Evolutionary conservation across 1,140 invertebrate species (phyloP).

Genomic region (Ips typographus): DNA sequence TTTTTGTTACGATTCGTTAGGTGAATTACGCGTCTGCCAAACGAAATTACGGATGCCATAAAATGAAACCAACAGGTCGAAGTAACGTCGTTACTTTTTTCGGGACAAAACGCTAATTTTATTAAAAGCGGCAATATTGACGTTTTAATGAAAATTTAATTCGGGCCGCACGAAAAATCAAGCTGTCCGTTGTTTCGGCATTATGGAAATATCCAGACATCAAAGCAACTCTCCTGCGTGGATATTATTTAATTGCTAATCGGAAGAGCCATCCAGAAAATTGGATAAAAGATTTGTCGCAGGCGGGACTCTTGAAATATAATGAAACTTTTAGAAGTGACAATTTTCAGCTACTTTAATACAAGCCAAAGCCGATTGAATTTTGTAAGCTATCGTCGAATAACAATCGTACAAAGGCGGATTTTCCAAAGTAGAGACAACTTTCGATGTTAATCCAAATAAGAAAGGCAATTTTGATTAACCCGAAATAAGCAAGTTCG

Average conservation of each 20-base stretch:
- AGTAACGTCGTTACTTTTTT: constrained; percentile 17
- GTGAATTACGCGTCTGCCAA: constrained; percentile 5
- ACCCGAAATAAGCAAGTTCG: constrained; percentile 18
- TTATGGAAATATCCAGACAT: constrained; percentile 20
- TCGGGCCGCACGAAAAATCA: constrained; percentile 19
- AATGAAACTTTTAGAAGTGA: constrained; percentile 23
- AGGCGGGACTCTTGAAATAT: constrained; percentile 20
- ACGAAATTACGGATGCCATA: constrained; percentile 14
- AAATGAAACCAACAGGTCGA: constrained; percentile 16
- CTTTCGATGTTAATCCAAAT: constrained; percentile 1
- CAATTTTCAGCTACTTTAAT: constrained; percentile 10
- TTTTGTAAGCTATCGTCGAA: too few species aligned
- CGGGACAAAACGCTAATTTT: constrained; percentile 16
- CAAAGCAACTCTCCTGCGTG: constrained; percentile 6
- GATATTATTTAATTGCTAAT: constrained; percentile 21
- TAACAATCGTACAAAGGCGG: too few species aligned
- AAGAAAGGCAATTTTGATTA: constrained; percentile 19
- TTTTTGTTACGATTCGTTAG: constrained; percentile 11
- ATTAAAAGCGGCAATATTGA: constrained; percentile 24
- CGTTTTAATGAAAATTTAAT: constrained; percentile 24
- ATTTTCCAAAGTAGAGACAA: neutral
- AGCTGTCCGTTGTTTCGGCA: constrained; percentile 3
- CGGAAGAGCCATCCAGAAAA: constrained; percentile 22
- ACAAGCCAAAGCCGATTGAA: neutral
- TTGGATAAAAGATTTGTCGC: constrained; percentile 26